phyloP scores from a whole-genome alignment of 2,797 vertebrate genomes.

The Podargus strigoides region DNA sequence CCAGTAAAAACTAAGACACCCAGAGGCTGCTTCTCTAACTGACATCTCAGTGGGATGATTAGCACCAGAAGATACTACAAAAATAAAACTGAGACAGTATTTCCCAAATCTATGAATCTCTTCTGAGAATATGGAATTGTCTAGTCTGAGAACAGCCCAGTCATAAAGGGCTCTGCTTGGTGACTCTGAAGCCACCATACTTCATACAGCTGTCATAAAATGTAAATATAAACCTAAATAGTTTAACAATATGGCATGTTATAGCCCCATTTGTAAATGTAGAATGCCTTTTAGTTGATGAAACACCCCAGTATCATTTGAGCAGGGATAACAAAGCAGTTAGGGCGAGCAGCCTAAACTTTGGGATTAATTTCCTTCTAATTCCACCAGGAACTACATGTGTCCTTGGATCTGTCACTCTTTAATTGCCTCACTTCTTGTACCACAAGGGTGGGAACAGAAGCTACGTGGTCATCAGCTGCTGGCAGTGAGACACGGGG shows the following conservation, averaged over 20 bases:
- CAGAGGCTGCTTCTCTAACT: not conserved
- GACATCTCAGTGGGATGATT: not conserved
- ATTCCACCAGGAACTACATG: not conserved
- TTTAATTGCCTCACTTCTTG: not conserved
- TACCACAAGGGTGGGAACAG: not conserved
- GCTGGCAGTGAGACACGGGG: rapidly evolving
- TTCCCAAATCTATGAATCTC: not conserved
- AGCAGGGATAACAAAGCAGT: not conserved
- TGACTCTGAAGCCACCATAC: not conserved
- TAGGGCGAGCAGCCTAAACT: not conserved
- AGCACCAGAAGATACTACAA: not conserved
- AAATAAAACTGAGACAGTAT: not conserved
- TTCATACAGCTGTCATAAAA: not conserved
- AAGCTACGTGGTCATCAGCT: not conserved
- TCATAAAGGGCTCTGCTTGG: not conserved
- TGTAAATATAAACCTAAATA: not conserved
- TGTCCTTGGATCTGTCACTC: not conserved
- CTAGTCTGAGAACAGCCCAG: not conserved
- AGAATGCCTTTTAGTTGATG: not conserved
- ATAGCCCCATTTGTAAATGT: not conserved
- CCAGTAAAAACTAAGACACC: not conserved
- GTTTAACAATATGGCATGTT: not conserved
- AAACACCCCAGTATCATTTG: not conserved
- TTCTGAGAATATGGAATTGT: not conserved
- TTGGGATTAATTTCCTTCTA: not conserved